Evolutionary conservation across 2,797 vertebrate genomes (phyloP), one percentile per base, ranked within the genome.

Genomic region (Mallotus villosus): DNA sequence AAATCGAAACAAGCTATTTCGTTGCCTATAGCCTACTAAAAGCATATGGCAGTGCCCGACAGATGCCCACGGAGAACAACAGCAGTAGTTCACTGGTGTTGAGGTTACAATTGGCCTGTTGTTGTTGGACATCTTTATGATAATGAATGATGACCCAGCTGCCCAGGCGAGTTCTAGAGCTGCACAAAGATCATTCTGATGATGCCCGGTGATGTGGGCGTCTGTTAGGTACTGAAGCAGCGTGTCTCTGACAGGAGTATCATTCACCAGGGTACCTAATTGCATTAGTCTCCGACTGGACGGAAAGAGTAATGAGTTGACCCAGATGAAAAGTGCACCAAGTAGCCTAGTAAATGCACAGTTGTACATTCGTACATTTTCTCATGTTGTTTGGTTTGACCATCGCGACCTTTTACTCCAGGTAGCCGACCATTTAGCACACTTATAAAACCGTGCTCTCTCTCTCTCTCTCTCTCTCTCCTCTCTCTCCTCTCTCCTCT

Each of bases 191-290:
- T 83, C 80, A 75, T 81, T 85, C 84, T 88, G 82, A 83, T 81
- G 79, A 85, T 87, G 85, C 84, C 81, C 25, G 63, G 83, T 78
- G 71, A 80, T 85, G 89, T 87, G 86, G 83, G 90, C 81, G 87
- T 82, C 81, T 74, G 83, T 72, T 76, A 24, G 85, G 74, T 89
- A 89, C 91, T 91, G 90, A 91, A 84, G 82, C 86, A 91, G 89
- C 86, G 27, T 55, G 61, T 17, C 19, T 86, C 85, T 90, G 90
- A 92, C 89, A 90, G 88, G 82, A 83, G 85, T 85, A 90, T 92
- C 88, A 90, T 91, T 92, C 88, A 90, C 81, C 78, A 81, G 74
- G 72, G 85, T 70, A 78, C 77, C 73, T 88, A 90, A 90, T 88
- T 89, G 73, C 89, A 86, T 88, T 86, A 86, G 80, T 78, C 59